These are phyloP conservation scores for Lepus europaeus DNA, from an alignment of 2,113 vertebrate genomes.

Conservation along the genomic window DNA sequence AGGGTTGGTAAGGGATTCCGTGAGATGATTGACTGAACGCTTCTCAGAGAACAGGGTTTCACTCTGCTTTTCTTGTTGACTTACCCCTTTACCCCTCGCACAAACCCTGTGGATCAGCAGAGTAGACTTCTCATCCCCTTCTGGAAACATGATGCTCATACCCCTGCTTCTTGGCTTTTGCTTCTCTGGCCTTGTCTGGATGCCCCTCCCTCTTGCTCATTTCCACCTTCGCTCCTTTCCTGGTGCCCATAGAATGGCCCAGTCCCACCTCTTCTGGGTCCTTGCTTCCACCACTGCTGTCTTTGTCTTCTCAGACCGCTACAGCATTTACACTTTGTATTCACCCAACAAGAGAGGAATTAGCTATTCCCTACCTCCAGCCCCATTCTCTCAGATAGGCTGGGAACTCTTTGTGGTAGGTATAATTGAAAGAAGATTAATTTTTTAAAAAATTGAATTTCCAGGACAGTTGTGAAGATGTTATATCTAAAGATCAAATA, in stretches of 20 bases:
- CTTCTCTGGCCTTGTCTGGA: neutral
- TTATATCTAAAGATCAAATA: neutral
- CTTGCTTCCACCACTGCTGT: neutral
- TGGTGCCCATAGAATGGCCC: too few species aligned
- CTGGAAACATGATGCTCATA: neutral
- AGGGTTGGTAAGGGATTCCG: neutral
- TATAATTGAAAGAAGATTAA: neutral
- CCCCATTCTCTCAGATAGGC: neutral
- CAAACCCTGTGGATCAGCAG: neutral
- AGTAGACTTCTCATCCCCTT: neutral
- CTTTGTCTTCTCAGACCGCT: neutral
- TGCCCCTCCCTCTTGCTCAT: accelerated
- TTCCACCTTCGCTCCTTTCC: neutral
- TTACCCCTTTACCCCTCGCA: neutral
- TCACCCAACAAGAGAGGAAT: neutral
- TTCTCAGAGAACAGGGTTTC: neutral
- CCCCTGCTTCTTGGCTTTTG: neutral
- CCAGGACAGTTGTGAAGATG: neutral
- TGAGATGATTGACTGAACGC: neutral
- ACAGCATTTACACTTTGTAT: neutral
- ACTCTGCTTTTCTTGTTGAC: neutral
- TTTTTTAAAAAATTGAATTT: neutral
- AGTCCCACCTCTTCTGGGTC: neutral
- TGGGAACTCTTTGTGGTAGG: neutral
- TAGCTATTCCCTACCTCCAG: neutral